These are phyloP conservation scores for Pectinophora gossypiella DNA, from an alignment of 1,140 invertebrate species.

Conservation along the genomic window DNA sequence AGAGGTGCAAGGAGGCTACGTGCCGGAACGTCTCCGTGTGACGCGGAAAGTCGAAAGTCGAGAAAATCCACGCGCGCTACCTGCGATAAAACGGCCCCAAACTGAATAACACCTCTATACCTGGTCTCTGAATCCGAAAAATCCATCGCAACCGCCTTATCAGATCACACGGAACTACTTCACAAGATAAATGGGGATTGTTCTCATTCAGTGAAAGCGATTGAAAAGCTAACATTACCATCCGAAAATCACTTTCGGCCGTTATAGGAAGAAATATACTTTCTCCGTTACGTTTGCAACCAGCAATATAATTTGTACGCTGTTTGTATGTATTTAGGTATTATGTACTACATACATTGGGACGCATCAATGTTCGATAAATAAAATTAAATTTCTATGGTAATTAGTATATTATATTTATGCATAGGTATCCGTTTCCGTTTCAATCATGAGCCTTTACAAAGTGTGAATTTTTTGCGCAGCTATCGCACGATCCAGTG, in stretches of 20 bases:
- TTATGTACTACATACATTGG: too few species aligned
- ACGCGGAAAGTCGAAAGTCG: conserved; percentile 10
- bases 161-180: conserved; percentile 39
- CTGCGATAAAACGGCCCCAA: too few species aligned
- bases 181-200: conserved; percentile 45
- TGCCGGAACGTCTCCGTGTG: conserved; percentile 18
- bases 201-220: conserved; percentile 37
- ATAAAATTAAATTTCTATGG: too few species aligned
- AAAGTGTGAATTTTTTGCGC: conserved; percentile 21
- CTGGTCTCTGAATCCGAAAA: conserved; percentile 23
- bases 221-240: conserved; percentile 33
- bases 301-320: too few species aligned
- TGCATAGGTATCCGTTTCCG: conserved; percentile 6
- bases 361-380: too few species aligned
- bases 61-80: too few species aligned
- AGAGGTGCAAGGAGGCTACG: conserved; percentile 32
- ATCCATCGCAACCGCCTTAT: conserved; percentile 35
- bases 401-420: too few species aligned
- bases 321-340: too few species aligned
- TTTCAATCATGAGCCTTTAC: conserved; percentile 26
- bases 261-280: too few species aligned
- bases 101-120: conserved; percentile 14
- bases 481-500: conserved; percentile 21
- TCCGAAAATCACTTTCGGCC: too few species aligned
- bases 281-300: too few species aligned